These are phyloP conservation scores for Agrotis clavis DNA, from an alignment of 2,888 invertebrate genomes.

Conservation along the genomic window DNA sequence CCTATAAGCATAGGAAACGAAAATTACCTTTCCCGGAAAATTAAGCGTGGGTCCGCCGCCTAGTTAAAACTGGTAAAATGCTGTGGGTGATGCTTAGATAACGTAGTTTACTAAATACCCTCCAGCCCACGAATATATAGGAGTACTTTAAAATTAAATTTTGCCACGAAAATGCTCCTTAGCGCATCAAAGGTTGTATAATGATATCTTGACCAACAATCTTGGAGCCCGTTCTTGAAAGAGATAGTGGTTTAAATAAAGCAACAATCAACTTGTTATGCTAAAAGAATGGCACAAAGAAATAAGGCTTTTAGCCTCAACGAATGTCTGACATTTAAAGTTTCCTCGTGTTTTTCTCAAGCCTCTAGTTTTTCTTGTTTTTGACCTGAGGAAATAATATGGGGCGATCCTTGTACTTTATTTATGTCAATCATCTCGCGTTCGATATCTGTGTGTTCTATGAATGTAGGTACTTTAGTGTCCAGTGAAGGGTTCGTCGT, in stretches of 20 bases:
- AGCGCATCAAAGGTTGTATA: conserved; percentile 47
- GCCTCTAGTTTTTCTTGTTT: conserved; percentile 1
- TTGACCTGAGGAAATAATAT: conserved; percentile 7
- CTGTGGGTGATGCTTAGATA: conserved; percentile 41
- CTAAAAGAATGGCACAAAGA: conserved; percentile 53
- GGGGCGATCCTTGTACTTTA: conserved; percentile 12
- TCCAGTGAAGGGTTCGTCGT: neutral
- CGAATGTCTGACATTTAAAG: conserved; percentile 22
- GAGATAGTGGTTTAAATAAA: conserved; percentile 54
- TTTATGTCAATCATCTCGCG: conserved; percentile 30
- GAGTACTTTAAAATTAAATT: conserved; percentile 45
- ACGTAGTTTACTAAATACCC: conserved; percentile 41
- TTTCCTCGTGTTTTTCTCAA: conserved; percentile 26
- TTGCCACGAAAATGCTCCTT: conserved; percentile 38
- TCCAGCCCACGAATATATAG: conserved; percentile 33
- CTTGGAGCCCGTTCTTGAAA: conserved; percentile 32
- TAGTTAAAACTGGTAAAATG: conserved; percentile 36
- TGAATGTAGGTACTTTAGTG: neutral
- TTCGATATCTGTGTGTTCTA: neutral
- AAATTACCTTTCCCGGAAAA: conserved; percentile 26
- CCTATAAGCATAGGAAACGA: neutral
- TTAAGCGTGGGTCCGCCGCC: conserved; percentile 7
- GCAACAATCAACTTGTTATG: conserved; percentile 51
- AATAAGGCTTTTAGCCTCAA: conserved; percentile 28
- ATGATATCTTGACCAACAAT: conserved; percentile 55